These are phyloP conservation scores for Grus americana DNA, from an alignment of 2,113 vertebrate genomes.

Conservation along the genomic window DNA sequence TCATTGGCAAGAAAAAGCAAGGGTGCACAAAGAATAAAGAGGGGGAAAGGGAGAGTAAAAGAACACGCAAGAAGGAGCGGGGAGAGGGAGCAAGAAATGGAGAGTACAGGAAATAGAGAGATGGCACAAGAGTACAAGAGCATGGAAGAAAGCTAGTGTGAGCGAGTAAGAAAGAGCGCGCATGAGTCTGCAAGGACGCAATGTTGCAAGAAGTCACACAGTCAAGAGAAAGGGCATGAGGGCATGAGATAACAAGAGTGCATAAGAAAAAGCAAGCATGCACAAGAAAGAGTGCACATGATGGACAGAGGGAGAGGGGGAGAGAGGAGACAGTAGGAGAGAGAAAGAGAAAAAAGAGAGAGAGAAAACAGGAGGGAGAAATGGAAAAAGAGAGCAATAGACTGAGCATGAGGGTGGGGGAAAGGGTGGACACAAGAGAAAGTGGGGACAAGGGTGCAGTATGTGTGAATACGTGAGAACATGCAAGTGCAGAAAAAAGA, in stretches of 20 bases:
- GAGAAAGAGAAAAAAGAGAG: neutral
- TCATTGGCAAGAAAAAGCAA: neutral
- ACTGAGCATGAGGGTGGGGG: neutral
- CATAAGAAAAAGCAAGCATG: neutral
- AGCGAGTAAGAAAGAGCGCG: neutral
- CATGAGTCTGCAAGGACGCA: neutral
- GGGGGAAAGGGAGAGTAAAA: neutral
- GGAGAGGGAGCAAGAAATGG: neutral
- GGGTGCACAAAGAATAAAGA: neutral
- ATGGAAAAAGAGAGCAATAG: neutral
- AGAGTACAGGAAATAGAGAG: neutral
- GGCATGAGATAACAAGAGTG: neutral
- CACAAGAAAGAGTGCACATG: neutral
- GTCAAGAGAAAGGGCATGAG: neutral
- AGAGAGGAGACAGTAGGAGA: neutral
- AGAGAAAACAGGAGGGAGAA: neutral
- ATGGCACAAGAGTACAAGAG: neutral
- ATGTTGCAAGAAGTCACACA: neutral
- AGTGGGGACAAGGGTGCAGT: neutral
- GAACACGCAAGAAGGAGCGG: neutral
- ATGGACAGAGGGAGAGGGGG: neutral
- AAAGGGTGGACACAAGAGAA: neutral
- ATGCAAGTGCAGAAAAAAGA: neutral
- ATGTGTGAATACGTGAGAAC: neutral
- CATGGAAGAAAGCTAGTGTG: neutral